These are phyloP conservation scores for Cephus pulcher DNA, from an alignment of 2,888 invertebrate genomes.

Conservation along the genomic window DNA sequence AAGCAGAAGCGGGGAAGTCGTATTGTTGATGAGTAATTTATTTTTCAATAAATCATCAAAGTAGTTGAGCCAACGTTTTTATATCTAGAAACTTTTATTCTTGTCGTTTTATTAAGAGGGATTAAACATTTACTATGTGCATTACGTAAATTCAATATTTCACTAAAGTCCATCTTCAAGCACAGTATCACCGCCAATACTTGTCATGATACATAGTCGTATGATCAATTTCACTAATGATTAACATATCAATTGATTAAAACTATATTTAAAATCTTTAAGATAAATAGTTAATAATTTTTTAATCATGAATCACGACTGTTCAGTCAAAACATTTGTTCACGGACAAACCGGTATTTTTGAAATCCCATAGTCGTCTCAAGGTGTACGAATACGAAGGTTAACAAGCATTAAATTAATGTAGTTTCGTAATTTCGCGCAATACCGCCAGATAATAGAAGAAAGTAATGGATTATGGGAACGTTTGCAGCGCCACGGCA, in stretches of 20 bases:
- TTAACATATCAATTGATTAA: neutral
- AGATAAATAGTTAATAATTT: neutral
- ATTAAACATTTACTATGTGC: no score
- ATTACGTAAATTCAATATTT: no score
- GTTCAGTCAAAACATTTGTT: neutral
- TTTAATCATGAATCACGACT: neutral
- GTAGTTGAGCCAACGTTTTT: neutral
- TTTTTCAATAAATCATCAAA: neutral
- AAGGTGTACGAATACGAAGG: neutral
- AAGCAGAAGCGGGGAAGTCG: neutral
- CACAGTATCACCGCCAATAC: no score
- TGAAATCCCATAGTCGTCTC: neutral
- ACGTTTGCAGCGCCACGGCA: neutral
- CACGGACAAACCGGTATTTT: neutral
- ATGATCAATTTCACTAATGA: neutral
- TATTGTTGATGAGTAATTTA: neutral
- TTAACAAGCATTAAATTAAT: neutral
- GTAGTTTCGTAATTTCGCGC: neutral
- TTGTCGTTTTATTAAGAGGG: no score
- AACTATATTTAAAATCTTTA: neutral
- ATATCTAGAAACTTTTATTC: neutral
- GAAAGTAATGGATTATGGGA: neutral
- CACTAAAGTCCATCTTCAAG: no score
- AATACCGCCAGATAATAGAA: neutral
- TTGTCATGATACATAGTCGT: no score